These are phyloP conservation scores for Paramisgurnus dabryanus DNA, from an alignment of 2,113 vertebrate genomes.

Conservation along the genomic window DNA sequence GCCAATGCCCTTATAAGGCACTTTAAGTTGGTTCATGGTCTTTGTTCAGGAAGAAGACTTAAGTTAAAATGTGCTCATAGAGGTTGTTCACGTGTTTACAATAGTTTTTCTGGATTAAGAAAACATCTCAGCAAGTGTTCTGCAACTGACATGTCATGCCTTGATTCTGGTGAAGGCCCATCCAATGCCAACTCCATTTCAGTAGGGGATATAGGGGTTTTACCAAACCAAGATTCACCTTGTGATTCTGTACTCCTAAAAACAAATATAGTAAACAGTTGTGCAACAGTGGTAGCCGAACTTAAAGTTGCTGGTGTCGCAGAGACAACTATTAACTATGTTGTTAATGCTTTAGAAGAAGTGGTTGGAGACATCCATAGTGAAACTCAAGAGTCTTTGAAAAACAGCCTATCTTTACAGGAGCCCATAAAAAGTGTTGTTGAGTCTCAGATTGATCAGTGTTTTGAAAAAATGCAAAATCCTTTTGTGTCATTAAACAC, in stretches of 20 bases:
- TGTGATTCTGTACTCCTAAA: background rate
- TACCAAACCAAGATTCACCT: background rate
- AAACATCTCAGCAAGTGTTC: slow-evolving; percentile 30
- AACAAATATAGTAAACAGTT: slow-evolving; percentile 45
- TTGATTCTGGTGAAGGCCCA: background rate
- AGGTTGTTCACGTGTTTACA: slow-evolving; percentile 24
- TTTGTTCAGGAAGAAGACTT: too few species aligned
- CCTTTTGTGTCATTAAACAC: too few species aligned
- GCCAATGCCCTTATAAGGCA: slow-evolving; percentile 36
- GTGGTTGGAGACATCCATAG: slow-evolving; percentile 34
- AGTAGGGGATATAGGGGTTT: background rate
- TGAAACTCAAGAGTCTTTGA: background rate
- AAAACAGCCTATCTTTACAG: slow-evolving; percentile 3
- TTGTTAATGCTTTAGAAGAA: slow-evolving; percentile 44
- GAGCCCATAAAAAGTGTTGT: slow-evolving; percentile 12
- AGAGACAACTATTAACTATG: slow-evolving; percentile 30
- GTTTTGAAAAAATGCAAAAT: too few species aligned
- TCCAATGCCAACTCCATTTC: slow-evolving; percentile 22
- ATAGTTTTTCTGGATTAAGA: slow-evolving; percentile 47
- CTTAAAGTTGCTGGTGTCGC: slow-evolving; percentile 45
- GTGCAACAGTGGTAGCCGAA: slow-evolving; percentile 43
- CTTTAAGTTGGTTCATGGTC: too few species aligned
- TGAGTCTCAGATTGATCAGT: too few species aligned
- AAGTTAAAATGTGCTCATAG: slow-evolving; percentile 31
- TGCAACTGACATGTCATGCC: background rate